phyloP scores from a whole-genome alignment of 2,888 invertebrate species.

The Rotaria macrura region DNA sequence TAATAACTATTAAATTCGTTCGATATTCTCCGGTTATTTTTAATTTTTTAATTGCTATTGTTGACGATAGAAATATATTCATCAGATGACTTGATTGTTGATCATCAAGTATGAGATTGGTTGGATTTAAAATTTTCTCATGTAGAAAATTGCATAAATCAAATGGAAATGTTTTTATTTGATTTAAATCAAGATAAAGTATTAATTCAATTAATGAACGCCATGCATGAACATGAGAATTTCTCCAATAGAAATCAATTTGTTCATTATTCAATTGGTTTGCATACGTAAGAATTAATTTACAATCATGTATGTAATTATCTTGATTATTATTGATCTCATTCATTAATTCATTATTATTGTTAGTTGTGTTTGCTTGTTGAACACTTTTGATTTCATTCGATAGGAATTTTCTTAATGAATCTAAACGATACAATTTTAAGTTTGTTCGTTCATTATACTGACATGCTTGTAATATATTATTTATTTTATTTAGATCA shows the following conservation, averaged over 20 bases:
- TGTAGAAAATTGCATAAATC: conserved; percentile 10
- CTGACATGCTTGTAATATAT: neutral
- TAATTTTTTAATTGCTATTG: neutral
- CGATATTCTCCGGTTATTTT: neutral
- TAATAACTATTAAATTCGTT: neutral
- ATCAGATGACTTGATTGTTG: neutral
- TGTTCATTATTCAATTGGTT: conserved; percentile 17
- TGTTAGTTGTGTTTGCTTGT: neutral
- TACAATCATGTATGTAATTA: conserved; percentile 6
- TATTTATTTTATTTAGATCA: neutral
- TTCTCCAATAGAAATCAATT: conserved; percentile 10
- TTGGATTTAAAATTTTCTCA: neutral
- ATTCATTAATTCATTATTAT: neutral
- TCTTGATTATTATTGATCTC: neutral
- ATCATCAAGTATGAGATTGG: neutral
- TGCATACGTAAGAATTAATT: neutral
- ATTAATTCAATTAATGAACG: conserved; percentile 20
- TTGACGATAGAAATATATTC: neutral
- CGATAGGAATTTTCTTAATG: neutral
- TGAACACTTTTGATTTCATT: neutral
- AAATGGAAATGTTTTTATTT: neutral
- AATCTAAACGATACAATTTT: conserved; percentile 19
- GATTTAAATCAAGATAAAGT: neutral
- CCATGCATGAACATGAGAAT: conserved; percentile 5
- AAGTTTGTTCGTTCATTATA: neutral